Evolutionary conservation across 2,113 vertebrate species (phyloP).

Genomic region (Pampusana beccarii): DNA sequence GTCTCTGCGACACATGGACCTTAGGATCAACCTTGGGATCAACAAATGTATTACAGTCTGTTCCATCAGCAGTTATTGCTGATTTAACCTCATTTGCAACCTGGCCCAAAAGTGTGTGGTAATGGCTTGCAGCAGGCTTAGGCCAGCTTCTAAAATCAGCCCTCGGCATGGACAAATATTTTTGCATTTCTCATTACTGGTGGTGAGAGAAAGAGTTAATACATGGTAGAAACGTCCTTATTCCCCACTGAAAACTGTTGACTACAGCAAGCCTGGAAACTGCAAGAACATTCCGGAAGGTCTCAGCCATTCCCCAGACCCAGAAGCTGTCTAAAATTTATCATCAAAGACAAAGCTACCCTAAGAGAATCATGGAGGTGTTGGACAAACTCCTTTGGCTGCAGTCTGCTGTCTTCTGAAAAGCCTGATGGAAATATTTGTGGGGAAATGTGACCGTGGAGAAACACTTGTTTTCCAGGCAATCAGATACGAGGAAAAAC

Average conservation of each 20-base stretch:
- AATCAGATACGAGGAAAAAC: not conserved
- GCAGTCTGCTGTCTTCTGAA: not conserved
- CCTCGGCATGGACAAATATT: not conserved
- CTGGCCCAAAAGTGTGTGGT: not conserved
- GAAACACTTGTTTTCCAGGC: not conserved
- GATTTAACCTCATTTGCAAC: not conserved
- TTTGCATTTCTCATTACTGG: not conserved
- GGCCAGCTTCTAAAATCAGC: not conserved
- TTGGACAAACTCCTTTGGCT: not conserved
- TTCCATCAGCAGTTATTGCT: not conserved
- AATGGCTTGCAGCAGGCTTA: not conserved
- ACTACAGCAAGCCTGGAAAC: not conserved
- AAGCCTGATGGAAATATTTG: not conserved
- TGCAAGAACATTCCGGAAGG: not conserved
- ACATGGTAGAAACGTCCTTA: rapidly evolving
- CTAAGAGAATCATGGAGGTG: not conserved
- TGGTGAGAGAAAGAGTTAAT: not conserved
- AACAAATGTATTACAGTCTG: not conserved
- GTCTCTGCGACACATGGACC: too few species aligned
- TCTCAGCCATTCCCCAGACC: not conserved
- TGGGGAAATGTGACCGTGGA: not conserved
- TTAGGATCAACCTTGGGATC: not conserved
- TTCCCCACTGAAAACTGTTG: not conserved
- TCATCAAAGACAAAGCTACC: not conserved
- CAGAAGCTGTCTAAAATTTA: not conserved